A percentile compares a stretch with the other conserved stretches of the same genome.
These are phyloP conservation scores for Caenorhabditis drosophilae DNA, from an alignment of 2,888 invertebrate genomes.

Conservation along the genomic window DNA sequence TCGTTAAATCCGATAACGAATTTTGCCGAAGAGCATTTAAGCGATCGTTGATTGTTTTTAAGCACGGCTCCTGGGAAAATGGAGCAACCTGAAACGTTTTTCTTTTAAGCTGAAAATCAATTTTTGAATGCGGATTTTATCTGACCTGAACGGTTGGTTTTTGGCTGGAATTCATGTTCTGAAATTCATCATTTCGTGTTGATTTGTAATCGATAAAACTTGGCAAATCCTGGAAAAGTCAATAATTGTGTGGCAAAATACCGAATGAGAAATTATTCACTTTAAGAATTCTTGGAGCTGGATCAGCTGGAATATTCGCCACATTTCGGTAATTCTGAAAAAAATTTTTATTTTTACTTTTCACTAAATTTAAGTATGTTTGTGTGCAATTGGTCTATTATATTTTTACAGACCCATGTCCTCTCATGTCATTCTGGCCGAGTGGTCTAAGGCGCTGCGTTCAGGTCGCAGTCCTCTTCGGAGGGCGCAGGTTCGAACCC, in stretches of 20 bases:
- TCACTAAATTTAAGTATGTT: no score
- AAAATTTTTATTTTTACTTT: not conserved
- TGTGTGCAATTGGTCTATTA: no score
- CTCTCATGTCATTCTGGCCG: conserved; percentile 57
- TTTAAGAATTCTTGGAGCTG: conserved; percentile 16
- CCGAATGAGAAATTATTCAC: not conserved
- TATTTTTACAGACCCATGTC: no score
- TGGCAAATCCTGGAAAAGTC: no score
- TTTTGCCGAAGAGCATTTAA: conserved; percentile 28
- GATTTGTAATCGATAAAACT: conserved; percentile 7
- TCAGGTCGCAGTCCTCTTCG: conserved; percentile 78
- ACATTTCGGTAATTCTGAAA: not conserved
- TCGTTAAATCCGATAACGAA: conserved; percentile 3
- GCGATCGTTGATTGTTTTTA: conserved; percentile 36
- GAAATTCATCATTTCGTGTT: not conserved
- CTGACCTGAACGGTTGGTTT: conserved; percentile 5
- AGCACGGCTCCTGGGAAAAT: conserved; percentile 24
- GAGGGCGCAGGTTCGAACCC: conserved; percentile 61
- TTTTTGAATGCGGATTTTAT: not conserved
- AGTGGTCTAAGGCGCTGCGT: conserved; percentile 87
- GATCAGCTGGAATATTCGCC: conserved; percentile 19
- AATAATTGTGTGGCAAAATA: no score
- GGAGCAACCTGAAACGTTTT: conserved; percentile 34
- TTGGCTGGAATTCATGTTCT: no score
- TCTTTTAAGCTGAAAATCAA: not conserved